phyloP scores from a whole-genome alignment of 2,113 vertebrate species.

The Hassar affinis region DNA sequence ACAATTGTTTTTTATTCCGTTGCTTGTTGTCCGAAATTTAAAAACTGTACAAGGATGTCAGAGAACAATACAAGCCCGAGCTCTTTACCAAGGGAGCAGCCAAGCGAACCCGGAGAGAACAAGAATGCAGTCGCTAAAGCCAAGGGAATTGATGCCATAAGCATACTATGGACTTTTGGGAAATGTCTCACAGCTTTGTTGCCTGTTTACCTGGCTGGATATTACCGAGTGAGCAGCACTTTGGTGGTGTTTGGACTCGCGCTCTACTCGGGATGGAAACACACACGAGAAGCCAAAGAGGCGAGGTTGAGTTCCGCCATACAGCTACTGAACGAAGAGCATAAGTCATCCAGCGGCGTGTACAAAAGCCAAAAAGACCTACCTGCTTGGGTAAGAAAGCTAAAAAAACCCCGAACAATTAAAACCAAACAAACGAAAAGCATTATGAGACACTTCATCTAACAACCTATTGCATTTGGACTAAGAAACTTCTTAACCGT shows the following conservation, averaged over 20 bases:
- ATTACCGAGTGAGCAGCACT: conserved; percentile 81
- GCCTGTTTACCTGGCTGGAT: conserved; percentile 84
- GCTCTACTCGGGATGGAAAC: conserved; percentile 86
- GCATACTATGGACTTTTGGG: conserved; percentile 79
- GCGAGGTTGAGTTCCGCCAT: conserved; percentile 74
- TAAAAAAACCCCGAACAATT: background rate
- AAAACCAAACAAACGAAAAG: background rate
- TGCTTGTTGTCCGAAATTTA: background rate
- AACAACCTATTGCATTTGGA: background rate
- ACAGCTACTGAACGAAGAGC: conserved; percentile 71
- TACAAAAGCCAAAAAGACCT: conserved; percentile 74
- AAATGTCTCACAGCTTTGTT: conserved; percentile 81
- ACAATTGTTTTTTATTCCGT: background rate
- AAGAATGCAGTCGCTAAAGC: conserved; percentile 19
- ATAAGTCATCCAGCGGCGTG: conserved; percentile 63
- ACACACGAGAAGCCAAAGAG: conserved; percentile 78
- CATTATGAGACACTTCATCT: background rate
- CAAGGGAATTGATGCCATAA: conserved; percentile 64
- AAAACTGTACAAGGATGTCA: conserved; percentile 5
- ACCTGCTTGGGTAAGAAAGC: conserved; percentile 79
- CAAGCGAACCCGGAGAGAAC: conserved; percentile 41
- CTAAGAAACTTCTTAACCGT: background rate
- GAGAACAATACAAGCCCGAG: conserved; percentile 18
- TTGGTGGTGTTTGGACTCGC: conserved; percentile 81
- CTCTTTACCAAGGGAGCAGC: conserved; percentile 16